Evolutionary conservation across 2,888 invertebrate genomes (phyloP).

Genomic region (Thymelicus lineola): DNA sequence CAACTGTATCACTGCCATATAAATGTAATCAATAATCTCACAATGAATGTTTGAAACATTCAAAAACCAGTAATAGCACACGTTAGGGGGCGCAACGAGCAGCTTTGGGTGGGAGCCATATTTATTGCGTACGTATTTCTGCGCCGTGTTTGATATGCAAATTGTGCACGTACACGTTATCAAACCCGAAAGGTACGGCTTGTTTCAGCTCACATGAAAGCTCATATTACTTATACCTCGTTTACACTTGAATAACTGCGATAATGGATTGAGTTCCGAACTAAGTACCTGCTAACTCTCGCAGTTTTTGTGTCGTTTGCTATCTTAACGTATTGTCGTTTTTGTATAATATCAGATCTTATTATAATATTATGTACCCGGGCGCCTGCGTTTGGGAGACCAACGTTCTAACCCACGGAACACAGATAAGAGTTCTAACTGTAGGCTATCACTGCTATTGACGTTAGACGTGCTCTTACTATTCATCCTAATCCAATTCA

Average conservation of each 20-base stretch:
- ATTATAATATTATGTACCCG: too few relatives aligned
- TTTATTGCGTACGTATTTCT: conserved; percentile 1
- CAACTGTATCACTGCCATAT: too few relatives aligned
- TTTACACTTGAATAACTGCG: neutral
- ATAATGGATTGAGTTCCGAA: neutral
- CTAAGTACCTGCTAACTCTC: neutral
- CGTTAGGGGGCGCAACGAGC: neutral
- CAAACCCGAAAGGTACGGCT: conserved; percentile 5
- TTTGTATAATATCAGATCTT: too few relatives aligned
- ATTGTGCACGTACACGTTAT: conserved; percentile 10
- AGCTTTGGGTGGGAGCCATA: neutral
- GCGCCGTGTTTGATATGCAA: conserved; percentile 11
- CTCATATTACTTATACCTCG: conserved; percentile 7
- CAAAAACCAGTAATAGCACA: neutral
- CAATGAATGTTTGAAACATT: neutral
- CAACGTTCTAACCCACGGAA: too few relatives aligned
- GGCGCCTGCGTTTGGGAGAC: too few relatives aligned
- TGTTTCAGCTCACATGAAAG: conserved; percentile 9
- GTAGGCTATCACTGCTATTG: too few relatives aligned
- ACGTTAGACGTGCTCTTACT: too few relatives aligned
- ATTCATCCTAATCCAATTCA: too few relatives aligned
- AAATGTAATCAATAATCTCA: neutral
- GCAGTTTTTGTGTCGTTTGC: neutral
- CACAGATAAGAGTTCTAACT: too few relatives aligned
- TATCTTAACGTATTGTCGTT: too few relatives aligned